Evolutionary conservation across 2,113 vertebrate species (phyloP).

Genomic region (Tragelaphus scriptus): DNA sequence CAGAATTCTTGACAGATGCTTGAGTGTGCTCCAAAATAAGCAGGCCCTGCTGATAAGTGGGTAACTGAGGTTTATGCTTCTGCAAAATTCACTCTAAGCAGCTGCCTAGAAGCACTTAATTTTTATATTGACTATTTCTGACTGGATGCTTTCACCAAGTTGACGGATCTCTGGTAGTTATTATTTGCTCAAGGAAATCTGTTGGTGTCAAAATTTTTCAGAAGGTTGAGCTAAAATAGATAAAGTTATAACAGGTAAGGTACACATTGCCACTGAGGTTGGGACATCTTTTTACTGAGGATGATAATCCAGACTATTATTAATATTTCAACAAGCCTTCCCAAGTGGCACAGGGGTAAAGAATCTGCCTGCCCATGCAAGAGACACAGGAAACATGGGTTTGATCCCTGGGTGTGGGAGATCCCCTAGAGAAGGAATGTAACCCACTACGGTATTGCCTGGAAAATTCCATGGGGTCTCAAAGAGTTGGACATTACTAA

Average conservation of each 20-base stretch:
- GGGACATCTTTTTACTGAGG: not conserved
- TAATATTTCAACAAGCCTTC: not conserved
- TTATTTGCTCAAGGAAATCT: conserved; percentile 54
- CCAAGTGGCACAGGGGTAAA: not conserved
- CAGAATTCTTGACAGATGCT: not conserved
- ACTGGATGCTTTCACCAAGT: not conserved
- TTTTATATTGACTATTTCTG: conserved; percentile 20
- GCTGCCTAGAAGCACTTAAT: not conserved
- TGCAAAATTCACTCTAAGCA: not conserved
- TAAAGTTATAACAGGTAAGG: not conserved
- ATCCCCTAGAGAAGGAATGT: not conserved
- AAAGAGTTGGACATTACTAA: not conserved
- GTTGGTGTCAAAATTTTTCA: conserved; percentile 8
- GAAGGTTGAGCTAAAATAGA: not conserved
- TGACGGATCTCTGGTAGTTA: not conserved
- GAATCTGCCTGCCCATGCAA: not conserved
- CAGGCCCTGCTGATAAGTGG: not conserved
- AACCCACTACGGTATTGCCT: not conserved
- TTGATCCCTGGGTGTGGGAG: not conserved
- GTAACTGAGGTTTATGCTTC: not conserved
- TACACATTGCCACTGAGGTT: not conserved
- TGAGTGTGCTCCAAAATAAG: not conserved
- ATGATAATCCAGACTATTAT: not conserved
- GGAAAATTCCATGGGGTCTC: not conserved
- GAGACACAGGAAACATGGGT: not conserved